Evolutionary conservation across 2,113 vertebrate species (phyloP), one percentile per base, ranked within the genome.

Genomic region (Leptocoma aspasia): DNA sequence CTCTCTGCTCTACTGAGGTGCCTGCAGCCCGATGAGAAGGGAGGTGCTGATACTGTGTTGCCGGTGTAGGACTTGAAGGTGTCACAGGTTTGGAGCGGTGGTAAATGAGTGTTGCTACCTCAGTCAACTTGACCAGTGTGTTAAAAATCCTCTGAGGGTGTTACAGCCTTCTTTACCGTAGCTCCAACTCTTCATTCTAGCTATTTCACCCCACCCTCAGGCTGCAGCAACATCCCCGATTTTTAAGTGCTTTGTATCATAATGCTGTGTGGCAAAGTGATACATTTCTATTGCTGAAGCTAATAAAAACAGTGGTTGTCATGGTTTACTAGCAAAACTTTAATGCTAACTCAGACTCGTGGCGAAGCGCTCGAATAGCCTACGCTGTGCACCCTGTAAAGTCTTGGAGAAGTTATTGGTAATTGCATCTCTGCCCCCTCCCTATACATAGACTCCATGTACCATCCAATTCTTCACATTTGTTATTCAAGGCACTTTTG

Each of bases 301-400:
- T 66, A 56, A 85, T 73, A 72, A 82, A 87, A 92, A 72, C 72
- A 90, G 76, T 73, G 49, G 63, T 87, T 93, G 79, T 93, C 82
- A 81, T 73, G 87, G 82, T 90, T 93, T 92, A 60, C 75, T 66
- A 59, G 47, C 30, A 93, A 82, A 96, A 86, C 60, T 95, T 94
- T 27, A 86, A 45, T 93, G 88, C 79, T 78, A 83, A 37, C 85
- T 94, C 87, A 86, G 90, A 86, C 21, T 56, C 2, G 0, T 92
- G 87, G 92, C 31, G 4, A 85, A 77, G 63, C 73, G 79, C 90
- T 93, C 6, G 4, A 77, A 52, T 86, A 90, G 71, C 95, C 92
- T 65, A 90, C 7, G 1, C 59, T 71, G 52, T 80, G 85, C 68
- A 64, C 81, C 92, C 82, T 83, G 63, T 63, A 33, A 30, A 39